A percentile compares a stretch with the other conserved stretches of the same genome.
phyloP scores from a whole-genome alignment of 2,113 vertebrate genomes.

The Strix uralensis region DNA sequence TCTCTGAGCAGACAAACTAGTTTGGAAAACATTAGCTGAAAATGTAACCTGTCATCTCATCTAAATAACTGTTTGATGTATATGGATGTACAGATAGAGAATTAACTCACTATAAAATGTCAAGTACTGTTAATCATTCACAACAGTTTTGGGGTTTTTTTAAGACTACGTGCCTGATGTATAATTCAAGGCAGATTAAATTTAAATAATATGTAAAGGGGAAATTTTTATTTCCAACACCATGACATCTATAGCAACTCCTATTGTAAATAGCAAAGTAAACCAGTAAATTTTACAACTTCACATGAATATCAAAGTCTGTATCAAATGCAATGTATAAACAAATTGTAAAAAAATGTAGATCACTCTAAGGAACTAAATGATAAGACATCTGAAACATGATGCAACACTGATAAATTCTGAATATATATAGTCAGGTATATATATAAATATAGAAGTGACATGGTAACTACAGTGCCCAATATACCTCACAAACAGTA shows the following conservation, averaged over 20 bases:
- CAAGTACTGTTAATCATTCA: background rate
- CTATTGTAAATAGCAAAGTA: background rate
- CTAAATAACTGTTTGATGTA: background rate
- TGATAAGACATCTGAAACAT: background rate
- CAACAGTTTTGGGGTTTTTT: accelerated
- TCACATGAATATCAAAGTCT: background rate
- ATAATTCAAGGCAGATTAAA: background rate
- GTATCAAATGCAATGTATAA: background rate
- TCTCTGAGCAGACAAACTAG: background rate
- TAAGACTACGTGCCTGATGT: background rate
- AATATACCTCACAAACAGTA: background rate
- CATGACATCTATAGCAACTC: background rate
- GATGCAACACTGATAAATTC: background rate
- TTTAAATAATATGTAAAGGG: background rate
- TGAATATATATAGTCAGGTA: background rate
- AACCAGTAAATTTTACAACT: background rate
- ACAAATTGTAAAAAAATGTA: background rate
- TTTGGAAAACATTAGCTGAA: background rate
- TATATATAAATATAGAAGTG: background rate
- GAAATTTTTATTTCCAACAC: background rate
- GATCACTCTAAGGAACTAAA: background rate
- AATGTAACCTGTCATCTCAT: background rate
- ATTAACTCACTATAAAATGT: background rate
- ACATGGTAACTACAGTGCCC: background rate
- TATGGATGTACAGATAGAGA: background rate